phyloP scores from a whole-genome alignment of 2,888 invertebrate species.

The Taenaris catops region DNA sequence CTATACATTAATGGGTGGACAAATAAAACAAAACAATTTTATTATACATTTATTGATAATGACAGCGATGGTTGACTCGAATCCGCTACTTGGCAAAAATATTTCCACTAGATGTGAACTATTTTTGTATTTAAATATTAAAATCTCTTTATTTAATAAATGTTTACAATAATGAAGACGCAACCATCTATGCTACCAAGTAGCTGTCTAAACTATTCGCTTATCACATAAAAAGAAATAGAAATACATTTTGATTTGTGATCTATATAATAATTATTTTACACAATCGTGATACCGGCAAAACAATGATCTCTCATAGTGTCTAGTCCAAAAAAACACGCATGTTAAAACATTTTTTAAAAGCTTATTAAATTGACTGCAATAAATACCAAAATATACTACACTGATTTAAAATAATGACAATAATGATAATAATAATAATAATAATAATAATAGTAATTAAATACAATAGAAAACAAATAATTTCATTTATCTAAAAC shows the following conservation, averaged over 20 bases:
- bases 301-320: slow-evolving; percentile 50
- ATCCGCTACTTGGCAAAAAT: slow-evolving; percentile 79
- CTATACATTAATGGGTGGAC: too few relatives aligned
- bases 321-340: slow-evolving; percentile 49
- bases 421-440: too few relatives aligned
- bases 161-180: slow-evolving; percentile 62
- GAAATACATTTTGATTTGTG: slow-evolving; percentile 61
- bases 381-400: slow-evolving; percentile 65
- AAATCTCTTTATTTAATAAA: slow-evolving; percentile 66
- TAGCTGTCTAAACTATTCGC: slow-evolving; percentile 58
- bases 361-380: slow-evolving; percentile 65
- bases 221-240: slow-evolving; percentile 62
- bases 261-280: slow-evolving; percentile 51
- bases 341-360: too few relatives aligned
- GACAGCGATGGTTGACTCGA: slow-evolving; percentile 77
- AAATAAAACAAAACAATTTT: slow-evolving; percentile 39
- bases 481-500: slow-evolving; percentile 69
- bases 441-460: too few relatives aligned
- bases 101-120: slow-evolving; percentile 76
- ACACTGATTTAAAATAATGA: slow-evolving; percentile 48
- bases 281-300: slow-evolving; percentile 56
- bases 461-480: slow-evolving; percentile 50
- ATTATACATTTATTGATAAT: slow-evolving; percentile 79
- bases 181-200: slow-evolving; percentile 67
- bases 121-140: slow-evolving; percentile 72